phyloP scores from a whole-genome alignment of 2,113 vertebrate species.

The Leucosticte australis region DNA sequence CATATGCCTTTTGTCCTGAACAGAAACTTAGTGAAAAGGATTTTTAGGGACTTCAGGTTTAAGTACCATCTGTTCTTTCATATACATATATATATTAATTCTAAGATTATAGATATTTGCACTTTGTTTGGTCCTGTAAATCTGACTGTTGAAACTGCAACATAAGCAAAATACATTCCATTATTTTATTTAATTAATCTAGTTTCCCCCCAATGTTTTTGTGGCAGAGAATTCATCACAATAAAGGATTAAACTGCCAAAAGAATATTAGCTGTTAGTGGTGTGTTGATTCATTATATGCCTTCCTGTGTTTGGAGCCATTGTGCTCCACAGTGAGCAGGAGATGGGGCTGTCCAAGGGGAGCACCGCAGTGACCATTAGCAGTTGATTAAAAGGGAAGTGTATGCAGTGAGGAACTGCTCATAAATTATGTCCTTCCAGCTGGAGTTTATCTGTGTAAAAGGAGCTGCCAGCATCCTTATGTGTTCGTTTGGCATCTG shows the following conservation, averaged over 20 bases:
- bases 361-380: slow-evolving; percentile 33
- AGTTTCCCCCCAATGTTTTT: neutral
- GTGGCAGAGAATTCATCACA: slow-evolving; percentile 21
- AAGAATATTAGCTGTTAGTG: slow-evolving; percentile 49
- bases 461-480: neutral
- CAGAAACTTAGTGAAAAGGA: neutral
- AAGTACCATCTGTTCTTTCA: neutral
- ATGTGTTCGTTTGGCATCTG: neutral
- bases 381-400: slow-evolving; percentile 42
- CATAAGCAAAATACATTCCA: neutral
- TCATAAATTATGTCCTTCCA: slow-evolving; percentile 41
- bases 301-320: neutral
- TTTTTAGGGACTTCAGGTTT: neutral
- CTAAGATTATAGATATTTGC: neutral
- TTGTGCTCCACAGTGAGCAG: neutral
- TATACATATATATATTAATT: neutral
- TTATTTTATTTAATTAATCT: slow-evolving; percentile 19
- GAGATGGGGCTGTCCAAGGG: slow-evolving; percentile 33
- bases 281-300: slow-evolving; percentile 25
- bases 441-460: neutral
- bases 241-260: slow-evolving; percentile 45
- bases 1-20: neutral
- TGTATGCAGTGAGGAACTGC: neutral
- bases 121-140: neutral
- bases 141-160: neutral